Conservation (phyloP, 2,113 vertebrate genomes). For the Mirounga angustirostris region DNA sequence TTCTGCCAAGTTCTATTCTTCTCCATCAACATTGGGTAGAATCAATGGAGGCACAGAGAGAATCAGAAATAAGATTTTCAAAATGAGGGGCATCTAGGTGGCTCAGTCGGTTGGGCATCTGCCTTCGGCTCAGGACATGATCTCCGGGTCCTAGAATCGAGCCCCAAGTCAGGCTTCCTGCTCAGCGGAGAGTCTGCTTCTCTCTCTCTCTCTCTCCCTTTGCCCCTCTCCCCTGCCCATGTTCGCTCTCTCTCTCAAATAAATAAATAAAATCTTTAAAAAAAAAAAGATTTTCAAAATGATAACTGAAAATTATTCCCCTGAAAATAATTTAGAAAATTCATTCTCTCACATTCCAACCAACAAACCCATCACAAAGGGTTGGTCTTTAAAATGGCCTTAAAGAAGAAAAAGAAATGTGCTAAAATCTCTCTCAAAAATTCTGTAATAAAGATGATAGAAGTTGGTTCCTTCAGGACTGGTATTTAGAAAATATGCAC, state of each 20-base stretch:
- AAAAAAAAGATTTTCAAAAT: not conserved
- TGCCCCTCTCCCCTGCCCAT: too few species aligned
- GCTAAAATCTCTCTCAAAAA: constrained; percentile 43
- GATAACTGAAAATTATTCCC: not conserved
- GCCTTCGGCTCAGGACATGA: too few species aligned
- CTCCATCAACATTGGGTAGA: not conserved
- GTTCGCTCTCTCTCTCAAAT: too few species aligned
- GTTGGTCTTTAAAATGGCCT: not conserved
- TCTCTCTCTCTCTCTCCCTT: too few species aligned
- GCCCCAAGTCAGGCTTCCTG: too few species aligned
- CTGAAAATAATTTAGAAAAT: constrained; percentile 29
- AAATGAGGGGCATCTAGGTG: not conserved
- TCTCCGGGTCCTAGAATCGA: too few species aligned
- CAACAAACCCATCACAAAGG: not conserved
- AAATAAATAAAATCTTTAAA: not conserved
- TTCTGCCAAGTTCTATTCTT: constrained; percentile 41
- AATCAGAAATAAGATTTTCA: constrained; percentile 45
- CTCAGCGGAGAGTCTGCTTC: too few species aligned
- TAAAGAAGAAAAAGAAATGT: not conserved
- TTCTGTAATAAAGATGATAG: not conserved
- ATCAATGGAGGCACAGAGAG: not conserved
- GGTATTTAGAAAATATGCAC: not conserved
- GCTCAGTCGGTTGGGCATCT: too few species aligned
- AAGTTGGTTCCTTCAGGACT: not conserved
- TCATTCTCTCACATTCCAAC: not conserved